phyloP scores from a whole-genome alignment of 2,797 vertebrate genomes.

The Glossophaga mutica region DNA sequence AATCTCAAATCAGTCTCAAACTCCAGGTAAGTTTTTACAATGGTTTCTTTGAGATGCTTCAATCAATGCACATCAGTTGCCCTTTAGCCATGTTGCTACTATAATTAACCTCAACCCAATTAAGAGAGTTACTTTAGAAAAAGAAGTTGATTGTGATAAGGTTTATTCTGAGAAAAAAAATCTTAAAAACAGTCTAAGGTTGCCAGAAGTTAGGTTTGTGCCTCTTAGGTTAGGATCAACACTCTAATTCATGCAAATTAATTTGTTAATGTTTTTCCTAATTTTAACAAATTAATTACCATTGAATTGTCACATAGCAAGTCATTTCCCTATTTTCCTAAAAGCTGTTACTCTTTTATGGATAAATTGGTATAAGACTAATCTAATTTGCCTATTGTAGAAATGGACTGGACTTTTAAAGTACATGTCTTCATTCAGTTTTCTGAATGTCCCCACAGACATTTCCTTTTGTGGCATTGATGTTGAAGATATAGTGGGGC shows the following conservation, averaged over 20 bases:
- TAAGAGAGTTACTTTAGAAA: constrained; percentile 41
- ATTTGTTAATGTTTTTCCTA: constrained; percentile 28
- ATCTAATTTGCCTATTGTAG: constrained; percentile 19
- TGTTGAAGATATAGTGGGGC: not conserved
- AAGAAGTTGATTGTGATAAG: constrained; percentile 17
- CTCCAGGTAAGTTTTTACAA: not conserved
- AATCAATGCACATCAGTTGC: not conserved
- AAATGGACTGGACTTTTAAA: constrained; percentile 20
- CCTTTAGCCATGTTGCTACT: not conserved
- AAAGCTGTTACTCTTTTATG: constrained; percentile 10
- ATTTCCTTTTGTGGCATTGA: not conserved
- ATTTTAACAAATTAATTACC: constrained; percentile 46
- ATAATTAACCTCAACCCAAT: constrained; percentile 30
- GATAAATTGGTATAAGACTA: constrained; percentile 21
- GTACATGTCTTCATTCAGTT: not conserved
- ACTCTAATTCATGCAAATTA: constrained; percentile 44
- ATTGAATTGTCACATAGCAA: constrained; percentile 43
- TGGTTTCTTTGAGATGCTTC: constrained; percentile 25
- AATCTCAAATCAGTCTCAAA: not conserved
- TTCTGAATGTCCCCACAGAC: not conserved
- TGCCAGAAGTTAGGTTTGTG: not conserved
- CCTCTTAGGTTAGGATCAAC: not conserved
- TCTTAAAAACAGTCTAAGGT: not conserved
- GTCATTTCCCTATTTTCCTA: constrained; percentile 11
- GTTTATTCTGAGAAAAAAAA: constrained; percentile 29